These are phyloP conservation scores for Sebastolobus alascanus DNA, from an alignment of 2,797 vertebrate genomes.

Conservation along the genomic window DNA sequence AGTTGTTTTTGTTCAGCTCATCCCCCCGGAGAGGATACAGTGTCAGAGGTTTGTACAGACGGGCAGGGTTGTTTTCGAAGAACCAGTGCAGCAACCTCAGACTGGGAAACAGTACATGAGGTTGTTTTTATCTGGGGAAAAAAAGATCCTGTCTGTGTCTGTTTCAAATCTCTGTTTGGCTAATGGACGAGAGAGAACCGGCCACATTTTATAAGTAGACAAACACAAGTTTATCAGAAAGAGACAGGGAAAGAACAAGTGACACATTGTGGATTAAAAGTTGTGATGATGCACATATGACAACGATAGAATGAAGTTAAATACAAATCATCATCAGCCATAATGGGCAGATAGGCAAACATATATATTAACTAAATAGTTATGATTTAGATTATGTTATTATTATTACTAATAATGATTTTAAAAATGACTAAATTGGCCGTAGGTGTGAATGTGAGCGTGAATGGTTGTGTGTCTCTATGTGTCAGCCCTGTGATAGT, in stretches of 20 bases:
- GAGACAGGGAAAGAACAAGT: background rate
- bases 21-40: slow-evolving; percentile 55
- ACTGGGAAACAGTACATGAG: background rate
- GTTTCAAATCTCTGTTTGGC: slow-evolving; percentile 11
- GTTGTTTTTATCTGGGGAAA: background rate
- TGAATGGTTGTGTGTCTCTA: no score
- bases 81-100: slow-evolving; percentile 31
- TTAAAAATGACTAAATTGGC: background rate
- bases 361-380: background rate
- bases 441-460: no score
- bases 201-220: background rate
- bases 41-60: slow-evolving; percentile 39
- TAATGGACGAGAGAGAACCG: background rate
- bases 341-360: background rate
- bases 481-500: no score
- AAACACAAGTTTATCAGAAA: background rate
- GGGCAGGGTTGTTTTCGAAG: slow-evolving; percentile 54
- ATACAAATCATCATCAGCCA: background rate
- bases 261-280: background rate
- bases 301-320: background rate
- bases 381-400: background rate
- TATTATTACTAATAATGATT: background rate
- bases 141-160: background rate
- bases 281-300: background rate
- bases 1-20: slow-evolving; percentile 57